Conservation (phyloP, 2,113 vertebrate genomes). For the Mesocricetus auratus region DNA sequence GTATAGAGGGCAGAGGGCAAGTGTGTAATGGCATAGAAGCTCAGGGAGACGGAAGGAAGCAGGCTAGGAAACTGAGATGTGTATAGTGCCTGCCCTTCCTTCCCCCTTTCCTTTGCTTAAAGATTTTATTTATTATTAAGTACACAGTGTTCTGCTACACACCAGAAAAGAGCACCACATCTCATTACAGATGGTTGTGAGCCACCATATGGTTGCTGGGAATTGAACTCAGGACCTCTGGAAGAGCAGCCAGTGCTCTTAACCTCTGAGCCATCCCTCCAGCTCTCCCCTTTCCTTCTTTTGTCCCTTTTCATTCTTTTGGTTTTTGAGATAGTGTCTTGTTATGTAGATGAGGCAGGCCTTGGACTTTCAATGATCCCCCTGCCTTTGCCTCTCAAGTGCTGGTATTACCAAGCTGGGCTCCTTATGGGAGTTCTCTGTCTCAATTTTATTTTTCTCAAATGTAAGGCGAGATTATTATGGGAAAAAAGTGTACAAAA, state of each 20-base stretch:
- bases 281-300: background rate
- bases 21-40: background rate
- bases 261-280: too few relatives aligned
- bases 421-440: background rate
- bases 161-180: too few relatives aligned
- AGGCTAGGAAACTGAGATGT: background rate
- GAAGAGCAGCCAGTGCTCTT: too few relatives aligned
- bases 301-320: background rate
- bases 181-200: too few relatives aligned
- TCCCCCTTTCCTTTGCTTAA: background rate
- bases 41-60: background rate
- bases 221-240: too few relatives aligned
- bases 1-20: background rate
- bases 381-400: background rate
- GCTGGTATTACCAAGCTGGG: background rate
- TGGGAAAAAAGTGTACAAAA: background rate
- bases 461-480: background rate
- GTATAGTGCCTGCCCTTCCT: background rate
- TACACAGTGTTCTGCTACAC: too few relatives aligned
- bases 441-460: constrained; percentile 26
- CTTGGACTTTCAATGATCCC: background rate
- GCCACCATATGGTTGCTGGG: too few relatives aligned
- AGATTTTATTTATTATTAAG: too few relatives aligned
- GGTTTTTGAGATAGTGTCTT: background rate
- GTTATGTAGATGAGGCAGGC: background rate